Percentiles rank a stretch among this genome's conserved stretches.
These are phyloP conservation scores for Babylonia areolata DNA, from an alignment of 1,140 invertebrate species.

Conservation along the genomic window DNA sequence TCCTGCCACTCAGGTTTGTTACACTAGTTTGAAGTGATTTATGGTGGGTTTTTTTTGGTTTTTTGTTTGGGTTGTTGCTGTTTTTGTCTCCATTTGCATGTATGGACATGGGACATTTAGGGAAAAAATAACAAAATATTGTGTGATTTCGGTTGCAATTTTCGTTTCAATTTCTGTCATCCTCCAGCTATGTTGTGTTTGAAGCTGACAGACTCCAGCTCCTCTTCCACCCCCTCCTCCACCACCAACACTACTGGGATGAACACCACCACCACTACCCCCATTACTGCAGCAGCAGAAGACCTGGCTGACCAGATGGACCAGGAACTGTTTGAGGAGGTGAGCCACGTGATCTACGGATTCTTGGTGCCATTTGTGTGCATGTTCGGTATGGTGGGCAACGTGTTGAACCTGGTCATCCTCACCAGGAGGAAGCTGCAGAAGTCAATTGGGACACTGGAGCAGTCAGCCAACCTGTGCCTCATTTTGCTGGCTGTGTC, in stretches of 20 bases:
- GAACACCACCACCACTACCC: background rate
- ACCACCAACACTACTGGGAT: background rate
- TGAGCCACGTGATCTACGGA: constrained; percentile 58
- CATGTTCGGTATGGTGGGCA: constrained; percentile 72
- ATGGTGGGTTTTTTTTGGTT: too few relatives aligned
- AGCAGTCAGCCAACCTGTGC: constrained; percentile 71
- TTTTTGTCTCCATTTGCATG: too few relatives aligned
- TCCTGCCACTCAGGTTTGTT: too few relatives aligned
- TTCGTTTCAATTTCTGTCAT: background rate
- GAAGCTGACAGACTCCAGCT: background rate
- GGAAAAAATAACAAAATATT: background rate
- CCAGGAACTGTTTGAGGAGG: constrained; percentile 51
- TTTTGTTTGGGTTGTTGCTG: too few relatives aligned
- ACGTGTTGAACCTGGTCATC: constrained; percentile 70
- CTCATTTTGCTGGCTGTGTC: constrained; percentile 68
- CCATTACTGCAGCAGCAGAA: background rate
- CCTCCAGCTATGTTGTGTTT: background rate
- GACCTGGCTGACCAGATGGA: constrained; percentile 32
- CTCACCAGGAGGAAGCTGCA: constrained; percentile 68
- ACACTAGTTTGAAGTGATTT: too few relatives aligned
- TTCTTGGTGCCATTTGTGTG: constrained; percentile 68
- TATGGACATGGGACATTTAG: too few relatives aligned
- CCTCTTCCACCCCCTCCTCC: background rate
- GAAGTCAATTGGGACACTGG: constrained; percentile 63
- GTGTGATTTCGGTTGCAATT: background rate